Evolutionary conservation across 2,888 invertebrate species (phyloP).

Genomic region (Sarcophaga variegata): DNA sequence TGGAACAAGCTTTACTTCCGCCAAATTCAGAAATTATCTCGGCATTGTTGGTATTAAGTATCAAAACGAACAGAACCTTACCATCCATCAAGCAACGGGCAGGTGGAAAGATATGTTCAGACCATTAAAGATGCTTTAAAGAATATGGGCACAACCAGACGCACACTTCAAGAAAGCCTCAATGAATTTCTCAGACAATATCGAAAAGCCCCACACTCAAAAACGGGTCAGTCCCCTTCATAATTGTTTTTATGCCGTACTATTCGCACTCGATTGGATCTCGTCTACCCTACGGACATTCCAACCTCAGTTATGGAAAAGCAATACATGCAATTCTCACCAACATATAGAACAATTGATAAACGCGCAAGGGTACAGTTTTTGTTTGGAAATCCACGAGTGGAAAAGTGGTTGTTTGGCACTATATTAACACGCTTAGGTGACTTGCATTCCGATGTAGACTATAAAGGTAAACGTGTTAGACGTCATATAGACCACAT

Average conservation of each 20-base stretch:
- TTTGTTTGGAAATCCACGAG: slow-evolving; percentile 18
- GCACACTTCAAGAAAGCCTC: slow-evolving; percentile 34
- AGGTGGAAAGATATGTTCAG: not conserved
- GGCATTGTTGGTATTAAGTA: slow-evolving; percentile 63
- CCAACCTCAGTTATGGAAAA: not conserved
- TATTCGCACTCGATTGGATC: slow-evolving; percentile 50
- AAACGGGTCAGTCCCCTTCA: slow-evolving; percentile 48
- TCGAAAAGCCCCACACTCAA: slow-evolving; percentile 44
- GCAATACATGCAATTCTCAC: too few relatives aligned
- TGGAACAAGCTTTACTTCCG: too few relatives aligned
- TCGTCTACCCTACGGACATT: slow-evolving; percentile 42
- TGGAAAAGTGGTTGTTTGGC: slow-evolving; percentile 54
- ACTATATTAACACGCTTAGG: not conserved
- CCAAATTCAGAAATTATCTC: too few relatives aligned
- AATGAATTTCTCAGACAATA: slow-evolving; percentile 36
- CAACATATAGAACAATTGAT: too few relatives aligned
- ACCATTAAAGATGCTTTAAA: slow-evolving; percentile 61
- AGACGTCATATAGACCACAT: slow-evolving; percentile 19
- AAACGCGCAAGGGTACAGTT: not conserved
- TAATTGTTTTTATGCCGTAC: slow-evolving; percentile 51
- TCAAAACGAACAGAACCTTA: slow-evolving; percentile 64
- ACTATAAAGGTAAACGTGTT: not conserved
- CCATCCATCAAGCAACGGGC: slow-evolving; percentile 67
- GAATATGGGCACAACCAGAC: slow-evolving; percentile 48
- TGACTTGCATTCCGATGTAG: slow-evolving; percentile 13